Conservation (phyloP, 2,888 invertebrate species). For the Macrophya alboannulata region DNA sequence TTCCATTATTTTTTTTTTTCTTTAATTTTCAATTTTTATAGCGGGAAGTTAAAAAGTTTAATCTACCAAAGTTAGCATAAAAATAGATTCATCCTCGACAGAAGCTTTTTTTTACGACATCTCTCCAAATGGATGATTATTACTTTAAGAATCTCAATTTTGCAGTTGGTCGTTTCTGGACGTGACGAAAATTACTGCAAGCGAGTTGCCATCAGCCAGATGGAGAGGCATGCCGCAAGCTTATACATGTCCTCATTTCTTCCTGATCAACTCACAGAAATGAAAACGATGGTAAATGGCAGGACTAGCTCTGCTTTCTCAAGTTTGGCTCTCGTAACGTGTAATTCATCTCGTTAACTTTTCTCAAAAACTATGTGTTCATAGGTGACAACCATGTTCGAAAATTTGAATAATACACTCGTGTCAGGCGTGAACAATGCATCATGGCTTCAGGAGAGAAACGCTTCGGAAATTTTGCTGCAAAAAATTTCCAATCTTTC, state of each 20-base stretch:
- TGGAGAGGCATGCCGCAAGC: constrained; percentile 66
- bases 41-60: too few species aligned
- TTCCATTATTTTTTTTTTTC: too few species aligned
- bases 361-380: background rate
- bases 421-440: constrained; percentile 58
- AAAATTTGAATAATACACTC: constrained; percentile 66
- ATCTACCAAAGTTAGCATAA: too few species aligned
- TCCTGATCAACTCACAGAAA: constrained; percentile 61
- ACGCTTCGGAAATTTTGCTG: constrained; percentile 59
- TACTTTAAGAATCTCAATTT: background rate
- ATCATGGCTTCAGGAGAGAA: constrained; percentile 63
- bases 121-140: too few species aligned
- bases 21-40: too few species aligned
- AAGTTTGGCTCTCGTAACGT: background rate
- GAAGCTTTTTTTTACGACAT: too few species aligned
- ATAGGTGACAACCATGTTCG: constrained; percentile 65
- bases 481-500: constrained; percentile 66
- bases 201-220: constrained; percentile 62
- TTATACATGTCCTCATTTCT: constrained; percentile 70
- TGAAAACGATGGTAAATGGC: constrained; percentile 63
- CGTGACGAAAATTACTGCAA: constrained; percentile 66
- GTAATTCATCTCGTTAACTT: background rate
- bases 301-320: background rate
- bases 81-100: too few species aligned
- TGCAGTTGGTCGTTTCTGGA: constrained; percentile 65